Base-by-base conservation (phyloP, 2,797 vertebrate species). In the Odontamblyopus lacepedii region DNA sequence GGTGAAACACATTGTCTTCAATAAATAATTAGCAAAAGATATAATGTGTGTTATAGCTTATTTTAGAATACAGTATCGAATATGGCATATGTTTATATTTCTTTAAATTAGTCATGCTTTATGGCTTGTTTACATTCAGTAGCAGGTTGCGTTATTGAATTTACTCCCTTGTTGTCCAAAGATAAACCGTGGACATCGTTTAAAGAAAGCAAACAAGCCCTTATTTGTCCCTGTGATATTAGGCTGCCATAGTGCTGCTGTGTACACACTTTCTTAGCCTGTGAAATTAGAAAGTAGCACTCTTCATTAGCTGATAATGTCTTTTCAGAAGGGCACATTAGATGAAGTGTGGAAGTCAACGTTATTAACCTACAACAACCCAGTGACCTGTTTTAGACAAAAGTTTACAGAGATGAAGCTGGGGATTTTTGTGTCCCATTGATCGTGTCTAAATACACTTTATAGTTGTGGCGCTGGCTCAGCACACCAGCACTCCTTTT, bases 401-500 rank as follows among this genome's bases (percentile, higher is more conserved):
- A 67, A 53, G 65, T 67, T 53, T 67, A 67, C 29, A 55, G 19
- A 55, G 48, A 67, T 30, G 27, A 53, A 67, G 65, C 27, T 13
- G 16, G 27, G 7, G 48, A 53, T 55, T 67, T 50, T 53, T 53
- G 67, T 60, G 67, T 65, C 38, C 38, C 38, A 69, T 41, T 38
- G 67, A 60, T 56, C 56, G 51, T 69, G 48, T 50, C 65, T 67
- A 67, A 67, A 67, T 30, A 53, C 65, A 67, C 57, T 70, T 51
- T 48, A 32, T 53, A 27, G 76, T 61, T 76, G 61, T 38, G 69
- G 78, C 78, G 76, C 75, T 78, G 75, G 80, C 83, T 86, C 82
- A 82, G 86, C 83, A 89, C 80, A 83, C 83, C 85, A 87, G 87
- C 88, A 86, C 85, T 86, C 76, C 83, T 78, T 85, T 87, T 83